Base-by-base conservation (phyloP, 2,797 vertebrate species). In the Telmatherina bonti region DNA sequence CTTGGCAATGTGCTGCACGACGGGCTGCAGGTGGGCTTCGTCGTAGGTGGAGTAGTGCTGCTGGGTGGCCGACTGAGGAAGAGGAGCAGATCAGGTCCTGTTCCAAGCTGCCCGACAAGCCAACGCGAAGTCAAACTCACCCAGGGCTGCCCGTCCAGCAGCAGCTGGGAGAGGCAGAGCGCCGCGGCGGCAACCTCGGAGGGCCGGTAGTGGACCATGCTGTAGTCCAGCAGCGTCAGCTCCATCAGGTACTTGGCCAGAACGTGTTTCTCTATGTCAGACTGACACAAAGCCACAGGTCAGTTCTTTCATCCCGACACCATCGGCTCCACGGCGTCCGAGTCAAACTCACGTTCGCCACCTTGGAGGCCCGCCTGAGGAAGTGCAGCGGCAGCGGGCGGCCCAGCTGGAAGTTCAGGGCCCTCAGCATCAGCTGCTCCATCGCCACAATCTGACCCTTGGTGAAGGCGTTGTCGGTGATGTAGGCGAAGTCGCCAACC, bases 231-330 rank as follows among this genome's bases (percentile, higher is more conserved):
- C 5, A 99, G 94, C 0, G 96, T 96, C 91, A 99, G 87, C 84
- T 98, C 98, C 95, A 98, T 96, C 45, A 99, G 89, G 20, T 99
- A 99, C 78, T 98, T 99, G 47, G 97, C 96, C 73, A 99, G 90
- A 0, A 95, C 97, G 74, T 99, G 96, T 30, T 94, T 93, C 79
- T 96, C 94, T 5, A 94, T 91, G 15, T 97, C 94, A 0, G 95
- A 95, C 97, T 99, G 76, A 67, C 2, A 73, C 3, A 74, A 33
- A 57, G 3, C 41, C 30, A 18, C 2, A 31, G n/a, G 13, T 35
- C 26, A n/a, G 33, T 33, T 33, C 33, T 8, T 9, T 1, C 33
- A 33, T 33, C 9, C 33, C 1, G 5, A 30, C 30, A 30, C 30
- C 30, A 3, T 30, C 30, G 6, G 30, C 6, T 30, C 6, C 30